Evolutionary conservation across 2,797 vertebrate species (phyloP).

Genomic region (Paratrypauchen microcephalus): DNA sequence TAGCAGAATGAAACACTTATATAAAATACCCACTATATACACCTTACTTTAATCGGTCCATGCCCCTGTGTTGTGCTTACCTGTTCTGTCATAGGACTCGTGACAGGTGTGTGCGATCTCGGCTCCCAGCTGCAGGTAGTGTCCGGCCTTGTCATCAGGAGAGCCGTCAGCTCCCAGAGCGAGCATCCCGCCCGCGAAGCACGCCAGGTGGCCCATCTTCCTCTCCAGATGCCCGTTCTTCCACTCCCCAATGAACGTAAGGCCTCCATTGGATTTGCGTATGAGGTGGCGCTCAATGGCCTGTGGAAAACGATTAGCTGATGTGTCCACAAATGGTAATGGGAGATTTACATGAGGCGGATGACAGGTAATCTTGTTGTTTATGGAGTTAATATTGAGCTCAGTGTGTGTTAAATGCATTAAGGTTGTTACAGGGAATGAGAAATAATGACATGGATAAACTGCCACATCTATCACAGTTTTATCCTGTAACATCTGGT

Average conservation of each 20-base stretch:
- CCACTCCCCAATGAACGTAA: slow-evolving; percentile 97
- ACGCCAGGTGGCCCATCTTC: slow-evolving; percentile 98
- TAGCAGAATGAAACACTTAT: no score
- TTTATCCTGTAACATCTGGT: slow-evolving; percentile 27
- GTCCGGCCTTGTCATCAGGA: slow-evolving; percentile 92
- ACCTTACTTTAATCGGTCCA: not conserved
- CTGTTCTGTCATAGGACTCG: slow-evolving; percentile 94
- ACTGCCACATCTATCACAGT: slow-evolving; percentile 14
- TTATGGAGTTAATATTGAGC: slow-evolving; percentile 12
- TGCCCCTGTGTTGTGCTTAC: slow-evolving; percentile 67
- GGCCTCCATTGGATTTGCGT: slow-evolving; percentile 92
- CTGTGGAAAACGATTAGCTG: slow-evolving; percentile 64
- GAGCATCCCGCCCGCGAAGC: slow-evolving; percentile 97
- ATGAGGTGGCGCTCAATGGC: slow-evolving; percentile 96
- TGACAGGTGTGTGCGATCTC: slow-evolving; percentile 98
- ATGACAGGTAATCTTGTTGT: not conserved
- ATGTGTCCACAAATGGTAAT: not conserved
- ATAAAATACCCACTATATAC: not conserved
- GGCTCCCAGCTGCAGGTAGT: slow-evolving; percentile 96
- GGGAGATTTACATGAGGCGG: not conserved
- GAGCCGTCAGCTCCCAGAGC: slow-evolving; percentile 95
- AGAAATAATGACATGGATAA: not conserved
- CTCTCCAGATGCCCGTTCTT: slow-evolving; percentile 97
- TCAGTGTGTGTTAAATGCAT: not conserved
- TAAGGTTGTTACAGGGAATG: not conserved